Conservation (phyloP, 2,113 vertebrate genomes). For the Mystacornis crossleyi region DNA sequence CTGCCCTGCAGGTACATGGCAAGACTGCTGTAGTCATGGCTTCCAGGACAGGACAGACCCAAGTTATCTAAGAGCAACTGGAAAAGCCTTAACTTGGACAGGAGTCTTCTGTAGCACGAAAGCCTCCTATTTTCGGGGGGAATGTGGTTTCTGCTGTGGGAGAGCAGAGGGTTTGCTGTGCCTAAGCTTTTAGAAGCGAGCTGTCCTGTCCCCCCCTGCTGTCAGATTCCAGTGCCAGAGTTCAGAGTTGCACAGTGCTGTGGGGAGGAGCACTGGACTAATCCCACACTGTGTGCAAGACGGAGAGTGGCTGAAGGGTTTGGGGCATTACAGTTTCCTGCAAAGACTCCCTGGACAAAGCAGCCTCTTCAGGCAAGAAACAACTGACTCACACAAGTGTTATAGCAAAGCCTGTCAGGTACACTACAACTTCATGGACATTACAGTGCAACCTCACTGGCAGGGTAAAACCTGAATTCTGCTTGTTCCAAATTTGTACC, state of each 20-base stretch:
- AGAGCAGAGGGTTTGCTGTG: background rate
- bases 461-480: background rate
- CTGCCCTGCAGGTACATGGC: conserved; percentile 45
- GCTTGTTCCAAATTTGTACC: background rate
- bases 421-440: background rate
- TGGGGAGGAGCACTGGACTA: background rate
- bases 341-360: background rate
- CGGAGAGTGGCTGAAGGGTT: background rate
- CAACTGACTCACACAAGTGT: background rate
- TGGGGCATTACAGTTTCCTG: background rate
- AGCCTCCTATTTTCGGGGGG: background rate
- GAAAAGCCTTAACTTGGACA: background rate
- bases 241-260: background rate
- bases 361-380: background rate
- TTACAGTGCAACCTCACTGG: background rate
- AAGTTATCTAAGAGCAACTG: background rate
- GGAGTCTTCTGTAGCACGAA: background rate
- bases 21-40: background rate
- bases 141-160: background rate
- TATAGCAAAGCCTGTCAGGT: background rate
- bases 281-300: background rate
- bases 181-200: background rate
- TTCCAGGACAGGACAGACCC: background rate
- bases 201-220: background rate
- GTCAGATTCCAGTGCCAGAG: background rate